Base-by-base conservation (phyloP, 2,888 invertebrate species). In the Aleiodes leptofemur region DNA sequence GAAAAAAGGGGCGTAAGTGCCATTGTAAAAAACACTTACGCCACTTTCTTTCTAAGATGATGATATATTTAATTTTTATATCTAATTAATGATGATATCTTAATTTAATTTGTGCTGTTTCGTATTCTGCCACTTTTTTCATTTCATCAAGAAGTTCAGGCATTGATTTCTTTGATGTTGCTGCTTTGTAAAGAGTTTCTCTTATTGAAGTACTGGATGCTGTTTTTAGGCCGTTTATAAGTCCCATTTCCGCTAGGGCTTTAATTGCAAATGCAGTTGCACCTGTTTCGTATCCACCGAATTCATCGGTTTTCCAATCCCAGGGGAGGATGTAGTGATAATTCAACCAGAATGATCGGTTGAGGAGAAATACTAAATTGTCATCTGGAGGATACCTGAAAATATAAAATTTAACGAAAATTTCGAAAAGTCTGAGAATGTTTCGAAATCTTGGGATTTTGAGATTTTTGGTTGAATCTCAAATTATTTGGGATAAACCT, bases 271-370 rank as follows among this genome's bases (percentile, higher is more conserved):
- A 92, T 0, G 92, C 91, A 0, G 94, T 93, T 0, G 92, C 92
- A 5, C 94, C 96, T 0, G 89, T 84, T 76, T 92, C 92, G 83
- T 96, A 96, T 59, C 92, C 92, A 3, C 96, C 96, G 80, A 92
- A 96, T 89, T 96, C 96, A 8, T 95, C 94, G n/a, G 93, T 93
- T 84, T 95, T 95, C 89, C 95, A 96, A 84, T 96, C 96, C 90
- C 93, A 93, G 0, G 96, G 95, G 29, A 95, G 87, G 29, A 95
- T 85, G 82, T 96, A 96, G 85, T 96, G 96, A 85, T 95, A 96
- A 77, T 94, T 94, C 0, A 94, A 93, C 96, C 96, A 96, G 85
- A 94, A 94, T 3, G 93, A 94, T 87, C 94, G 95, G 4, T 92
- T 92, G 4, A 96, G 87, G 68, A 96, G 88, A 87, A 96, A 96